phyloP scores from a whole-genome alignment of 2,888 invertebrate species.

The Tineola bisselliella region DNA sequence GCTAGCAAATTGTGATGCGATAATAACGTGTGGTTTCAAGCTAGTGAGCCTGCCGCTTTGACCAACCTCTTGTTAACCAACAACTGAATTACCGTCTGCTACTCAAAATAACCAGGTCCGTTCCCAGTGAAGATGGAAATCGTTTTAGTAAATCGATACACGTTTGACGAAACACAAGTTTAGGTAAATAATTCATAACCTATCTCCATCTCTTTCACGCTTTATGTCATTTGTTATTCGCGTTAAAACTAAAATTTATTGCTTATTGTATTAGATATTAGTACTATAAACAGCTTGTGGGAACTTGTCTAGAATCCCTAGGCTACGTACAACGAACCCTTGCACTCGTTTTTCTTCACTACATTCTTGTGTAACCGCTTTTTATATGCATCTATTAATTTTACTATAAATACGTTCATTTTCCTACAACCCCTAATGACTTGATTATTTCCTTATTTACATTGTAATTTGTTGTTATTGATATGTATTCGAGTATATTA shows the following conservation, averaged over 20 bases:
- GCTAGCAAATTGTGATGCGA: slow-evolving; percentile 22
- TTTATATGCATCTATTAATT: slow-evolving; percentile 33
- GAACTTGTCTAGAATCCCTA: slow-evolving; percentile 33
- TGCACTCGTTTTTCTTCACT: slow-evolving; percentile 42
- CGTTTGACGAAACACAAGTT: neutral
- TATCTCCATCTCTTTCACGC: too few relatives aligned
- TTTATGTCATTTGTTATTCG: slow-evolving; percentile 1
- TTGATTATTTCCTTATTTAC: neutral
- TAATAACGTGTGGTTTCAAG: slow-evolving; percentile 30
- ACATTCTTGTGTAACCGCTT: slow-evolving; percentile 34
- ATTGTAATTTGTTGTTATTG: neutral
- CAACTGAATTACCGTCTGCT: slow-evolving; percentile 27
- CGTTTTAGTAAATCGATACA: neutral
- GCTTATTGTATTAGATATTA: slow-evolving; percentile 37
- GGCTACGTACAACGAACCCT: slow-evolving; percentile 46
- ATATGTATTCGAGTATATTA: too few relatives aligned
- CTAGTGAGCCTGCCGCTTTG: slow-evolving; percentile 23
- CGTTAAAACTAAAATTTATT: slow-evolving; percentile 27
- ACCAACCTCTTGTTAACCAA: slow-evolving; percentile 29
- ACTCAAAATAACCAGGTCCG: too few relatives aligned
- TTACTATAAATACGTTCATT: slow-evolving; percentile 25
- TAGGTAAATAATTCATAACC: too few relatives aligned
- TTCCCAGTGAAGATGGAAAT: slow-evolving; percentile 14
- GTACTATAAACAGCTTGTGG: slow-evolving; percentile 39
- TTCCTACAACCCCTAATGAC: neutral